Base-by-base conservation (phyloP, 2,888 invertebrate genomes). In the Heliconius sara region DNA sequence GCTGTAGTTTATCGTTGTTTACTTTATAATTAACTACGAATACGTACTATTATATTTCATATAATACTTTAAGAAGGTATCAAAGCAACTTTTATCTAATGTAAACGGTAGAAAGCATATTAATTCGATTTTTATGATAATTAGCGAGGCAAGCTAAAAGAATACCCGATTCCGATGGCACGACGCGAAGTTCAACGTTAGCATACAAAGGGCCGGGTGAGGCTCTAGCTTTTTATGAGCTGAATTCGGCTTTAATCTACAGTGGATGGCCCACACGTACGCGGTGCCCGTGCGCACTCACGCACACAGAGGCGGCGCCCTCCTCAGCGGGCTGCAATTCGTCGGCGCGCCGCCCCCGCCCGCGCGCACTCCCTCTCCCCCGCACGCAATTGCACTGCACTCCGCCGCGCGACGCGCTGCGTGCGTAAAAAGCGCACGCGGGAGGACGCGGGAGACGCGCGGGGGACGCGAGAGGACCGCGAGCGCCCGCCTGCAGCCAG, bases 391-490 rank as follows among this genome's bases (percentile, higher is more conserved):
- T 95, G 94, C 95, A 94, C 92, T 95, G 94, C 94, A 93, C 93
- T 93, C 89, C 89, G 88, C 89, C 82, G 91, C 90, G 90, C 89
- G 88, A 89, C 82, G 91, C 90, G 90, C 89, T 91, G 91, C 91
- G 92, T 94, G 95, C 94, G 94, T 94, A 95, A 94, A 95, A 95
- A 95, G 94, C 95, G 95, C 95, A 95, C 93, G 93, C 93, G 90
- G 91, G 92, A 90, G 91, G 92, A 91, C 90, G 91, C 80, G 93
- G 89, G 92, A 91, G 91, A 91, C 85, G 88, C 85, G 89, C 86
- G 86, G 84, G 88, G 87, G 52, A 52, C 22, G 52, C 52, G 22
- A 89, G 88, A 88, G 85, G 89, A 88, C 88, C 85, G 87, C 89
- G 87, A 89, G 88, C 89, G 89, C 87, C 87, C 85, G 87, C 86